Evolutionary conservation across 2,113 vertebrate species (phyloP).

Genomic region (Sula dactylatra): DNA sequence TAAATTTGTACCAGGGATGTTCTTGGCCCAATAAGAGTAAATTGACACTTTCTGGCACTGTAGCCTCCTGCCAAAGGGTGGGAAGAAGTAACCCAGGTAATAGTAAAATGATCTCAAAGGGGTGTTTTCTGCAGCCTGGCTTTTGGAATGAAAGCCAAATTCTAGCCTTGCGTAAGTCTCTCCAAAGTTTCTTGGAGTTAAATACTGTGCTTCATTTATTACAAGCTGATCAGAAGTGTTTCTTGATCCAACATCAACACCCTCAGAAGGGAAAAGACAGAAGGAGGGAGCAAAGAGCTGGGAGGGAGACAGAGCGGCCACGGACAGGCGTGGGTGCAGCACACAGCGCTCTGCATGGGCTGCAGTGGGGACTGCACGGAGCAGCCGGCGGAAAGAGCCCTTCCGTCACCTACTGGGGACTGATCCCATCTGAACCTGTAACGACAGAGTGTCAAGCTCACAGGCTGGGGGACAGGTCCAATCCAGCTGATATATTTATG

Average conservation of each 20-base stretch:
- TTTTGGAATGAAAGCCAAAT: background rate
- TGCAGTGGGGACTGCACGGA: accelerated
- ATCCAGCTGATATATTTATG: background rate
- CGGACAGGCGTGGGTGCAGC: background rate
- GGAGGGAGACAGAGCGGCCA: background rate
- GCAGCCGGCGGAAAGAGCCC: background rate
- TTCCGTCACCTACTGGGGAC: background rate
- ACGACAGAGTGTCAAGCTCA: background rate
- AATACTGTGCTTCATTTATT: background rate
- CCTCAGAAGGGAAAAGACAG: background rate
- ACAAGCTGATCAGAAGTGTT: background rate
- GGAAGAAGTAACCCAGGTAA: constrained; percentile 32
- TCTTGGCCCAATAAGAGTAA: constrained; percentile 35
- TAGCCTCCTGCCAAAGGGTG: constrained; percentile 21
- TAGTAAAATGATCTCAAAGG: constrained; percentile 8
- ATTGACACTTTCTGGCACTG: constrained; percentile 29
- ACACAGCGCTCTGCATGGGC: background rate
- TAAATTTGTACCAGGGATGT: constrained; percentile 60
- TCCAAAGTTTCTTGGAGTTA: background rate
- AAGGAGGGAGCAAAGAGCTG: background rate
- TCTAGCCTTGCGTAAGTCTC: background rate
- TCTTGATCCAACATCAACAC: background rate
- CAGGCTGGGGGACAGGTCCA: background rate
- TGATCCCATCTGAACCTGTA: background rate
- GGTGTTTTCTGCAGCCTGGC: background rate